Evolutionary conservation across 2,797 vertebrate species (phyloP), one percentile per base, ranked within the genome.

Genomic region (Chelonia mydas): DNA sequence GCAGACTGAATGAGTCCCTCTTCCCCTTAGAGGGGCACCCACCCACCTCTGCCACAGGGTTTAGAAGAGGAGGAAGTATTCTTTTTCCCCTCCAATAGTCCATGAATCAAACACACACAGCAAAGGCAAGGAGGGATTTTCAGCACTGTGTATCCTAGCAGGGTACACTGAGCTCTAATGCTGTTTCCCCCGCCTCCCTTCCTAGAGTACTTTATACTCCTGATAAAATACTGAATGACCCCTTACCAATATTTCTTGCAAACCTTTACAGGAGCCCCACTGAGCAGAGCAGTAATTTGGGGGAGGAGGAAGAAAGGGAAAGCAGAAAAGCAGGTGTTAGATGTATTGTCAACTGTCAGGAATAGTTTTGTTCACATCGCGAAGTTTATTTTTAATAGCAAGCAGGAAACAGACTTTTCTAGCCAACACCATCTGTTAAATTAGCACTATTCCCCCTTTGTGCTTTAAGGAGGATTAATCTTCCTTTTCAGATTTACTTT

Each of bases 141-240:
- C 11, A 77, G 23, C 74, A 12, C 23, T 89, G 6, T 7, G 17
- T 47, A 31, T 49, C 12, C 12, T 17, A 49, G 53, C 31, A 76
- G 55, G 72, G 55, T 59, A 49, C 5, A 25, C 6, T 4, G 3
- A 50, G 11, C 37, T 84, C 47, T 31, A 6, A 49, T 11, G 16
- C 0, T 0, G 7, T 5, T 61, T 37, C 65, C 19, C 5, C 9
- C 10, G 8, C 65, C n/a, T 10, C n/a, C 65, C n/a, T 47, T 50
- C 47, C 50, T 0, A 2, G 28, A 57, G 41, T 9, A 0, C 57
- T 92, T 86, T 19, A 12, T 11, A 17, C 15, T 57, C 23, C 37
- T 4, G 27, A 54, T 53, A 92, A 82, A 88, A n/a, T 2, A 33
- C 5, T 7, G 2, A 86, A 41, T 0, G 4, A 4, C 83, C 51